A percentile compares a stretch with the other conserved stretches of the same genome.
Evolutionary conservation across 2,797 vertebrate genomes (phyloP).

Genomic region (Gobio occitaniae): DNA sequence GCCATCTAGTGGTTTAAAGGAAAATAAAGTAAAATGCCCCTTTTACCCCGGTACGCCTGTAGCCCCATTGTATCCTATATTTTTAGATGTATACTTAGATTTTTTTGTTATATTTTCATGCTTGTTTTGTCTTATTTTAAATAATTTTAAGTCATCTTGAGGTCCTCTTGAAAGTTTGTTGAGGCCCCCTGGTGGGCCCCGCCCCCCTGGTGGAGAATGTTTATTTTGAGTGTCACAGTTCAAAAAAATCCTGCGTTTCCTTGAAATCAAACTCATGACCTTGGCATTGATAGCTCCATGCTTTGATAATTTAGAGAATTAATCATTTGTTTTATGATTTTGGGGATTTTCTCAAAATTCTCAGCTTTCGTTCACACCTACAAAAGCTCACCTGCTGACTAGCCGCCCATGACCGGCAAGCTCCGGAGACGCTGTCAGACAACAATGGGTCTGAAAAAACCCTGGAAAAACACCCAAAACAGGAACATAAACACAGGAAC

Average conservation of each 20-base stretch:
- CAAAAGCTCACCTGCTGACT: conserved; percentile 49
- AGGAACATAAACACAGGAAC: conserved; percentile 78
- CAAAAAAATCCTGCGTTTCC: background rate
- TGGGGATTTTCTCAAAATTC: background rate
- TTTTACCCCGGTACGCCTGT: no score
- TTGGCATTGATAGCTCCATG: background rate
- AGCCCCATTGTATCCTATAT: no score
- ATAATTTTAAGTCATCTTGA: background rate
- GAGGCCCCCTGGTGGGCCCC: background rate
- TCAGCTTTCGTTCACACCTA: background rate
- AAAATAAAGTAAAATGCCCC: no score
- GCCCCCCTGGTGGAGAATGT: background rate
- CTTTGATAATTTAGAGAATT: background rate
- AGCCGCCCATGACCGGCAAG: conserved; percentile 64
- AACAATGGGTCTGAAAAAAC: conserved; percentile 71
- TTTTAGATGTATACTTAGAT: background rate
- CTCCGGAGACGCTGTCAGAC: conserved; percentile 73
- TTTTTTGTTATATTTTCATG: background rate
- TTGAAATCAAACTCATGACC: background rate
- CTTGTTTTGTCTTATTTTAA: background rate
- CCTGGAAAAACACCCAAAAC: conserved; percentile 77
- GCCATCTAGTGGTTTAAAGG: no score
- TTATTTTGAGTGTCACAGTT: background rate
- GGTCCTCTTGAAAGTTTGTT: background rate
- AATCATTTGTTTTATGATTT: background rate